phyloP scores from a whole-genome alignment of 2,888 invertebrate species.

The Napeogenes sylphis region DNA sequence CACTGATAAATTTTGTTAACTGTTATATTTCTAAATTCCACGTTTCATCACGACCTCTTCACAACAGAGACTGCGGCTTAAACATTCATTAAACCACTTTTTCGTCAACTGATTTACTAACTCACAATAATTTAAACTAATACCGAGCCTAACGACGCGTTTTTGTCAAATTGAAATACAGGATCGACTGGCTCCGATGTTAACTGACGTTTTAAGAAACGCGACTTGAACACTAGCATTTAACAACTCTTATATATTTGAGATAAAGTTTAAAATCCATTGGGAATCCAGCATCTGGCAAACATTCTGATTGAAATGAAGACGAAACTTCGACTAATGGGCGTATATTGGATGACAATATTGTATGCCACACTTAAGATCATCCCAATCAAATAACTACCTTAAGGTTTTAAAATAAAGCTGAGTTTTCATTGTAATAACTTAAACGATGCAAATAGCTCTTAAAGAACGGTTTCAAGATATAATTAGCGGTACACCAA shows the following conservation, averaged over 20 bases:
- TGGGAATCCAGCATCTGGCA: constrained; percentile 40
- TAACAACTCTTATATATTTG: constrained; percentile 27
- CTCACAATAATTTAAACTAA: constrained; percentile 62
- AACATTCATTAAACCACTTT: constrained; percentile 25
- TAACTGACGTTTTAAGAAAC: constrained; percentile 65
- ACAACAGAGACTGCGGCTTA: constrained; percentile 26
- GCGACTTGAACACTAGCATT: constrained; percentile 32
- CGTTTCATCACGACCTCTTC: constrained; percentile 34
- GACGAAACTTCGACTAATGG: constrained; percentile 72
- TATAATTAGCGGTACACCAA: constrained; percentile 74
- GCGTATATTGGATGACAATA: constrained; percentile 72
- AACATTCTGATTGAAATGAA: constrained; percentile 64
- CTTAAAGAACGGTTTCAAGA: constrained; percentile 48
- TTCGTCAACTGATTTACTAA: constrained; percentile 40
- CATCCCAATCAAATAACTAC: constrained; percentile 22
- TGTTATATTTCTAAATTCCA: neutral
- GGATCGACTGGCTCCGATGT: constrained; percentile 61
- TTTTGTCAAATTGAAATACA: constrained; percentile 72
- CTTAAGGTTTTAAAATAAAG: constrained; percentile 29
- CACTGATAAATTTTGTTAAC: constrained; percentile 3
- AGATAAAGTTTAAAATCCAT: constrained; percentile 41
- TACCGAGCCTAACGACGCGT: constrained; percentile 66
- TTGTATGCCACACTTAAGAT: constrained; percentile 48
- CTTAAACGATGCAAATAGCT: constrained; percentile 75
- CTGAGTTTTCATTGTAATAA: constrained; percentile 31